Conservation (phyloP, 2,888 invertebrate species). For the Petrolisthes cinctipes region DNA sequence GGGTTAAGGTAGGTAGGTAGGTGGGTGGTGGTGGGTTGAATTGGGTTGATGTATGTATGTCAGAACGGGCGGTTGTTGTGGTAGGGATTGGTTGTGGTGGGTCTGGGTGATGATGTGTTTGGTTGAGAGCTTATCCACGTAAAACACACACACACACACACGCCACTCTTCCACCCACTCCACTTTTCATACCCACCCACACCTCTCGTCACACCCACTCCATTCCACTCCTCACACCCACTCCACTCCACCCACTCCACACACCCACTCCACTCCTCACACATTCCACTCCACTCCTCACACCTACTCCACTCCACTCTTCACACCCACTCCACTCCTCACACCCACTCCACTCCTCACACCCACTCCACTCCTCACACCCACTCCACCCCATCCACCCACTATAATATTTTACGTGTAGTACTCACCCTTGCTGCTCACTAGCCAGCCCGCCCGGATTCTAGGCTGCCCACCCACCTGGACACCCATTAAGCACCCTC, state of each 20-base stretch:
- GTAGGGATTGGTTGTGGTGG: background rate
- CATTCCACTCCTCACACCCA: background rate
- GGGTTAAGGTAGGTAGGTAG: background rate
- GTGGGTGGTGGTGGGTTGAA: background rate
- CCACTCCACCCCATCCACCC: too few species aligned
- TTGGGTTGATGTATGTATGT: constrained; percentile 3
- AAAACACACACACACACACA: background rate
- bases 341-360: background rate
- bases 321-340: background rate
- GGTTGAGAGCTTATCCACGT: background rate
- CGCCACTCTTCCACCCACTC: constrained; percentile 5
- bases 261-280: background rate
- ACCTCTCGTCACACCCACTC: background rate
- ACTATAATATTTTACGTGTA: too few species aligned
- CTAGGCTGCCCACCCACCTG: background rate
- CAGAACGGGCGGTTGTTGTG: background rate
- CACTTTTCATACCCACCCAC: background rate
- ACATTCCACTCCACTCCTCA: background rate
- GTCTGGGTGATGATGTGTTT: background rate
- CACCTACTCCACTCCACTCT: too few species aligned
- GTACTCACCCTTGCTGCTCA: too few species aligned
- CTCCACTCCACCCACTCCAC: background rate
- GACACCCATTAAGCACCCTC: background rate
- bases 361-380: too few species aligned
- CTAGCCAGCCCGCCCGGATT: background rate